Conservation (phyloP, 2,888 invertebrate genomes). For the Linyphia triangularis region DNA sequence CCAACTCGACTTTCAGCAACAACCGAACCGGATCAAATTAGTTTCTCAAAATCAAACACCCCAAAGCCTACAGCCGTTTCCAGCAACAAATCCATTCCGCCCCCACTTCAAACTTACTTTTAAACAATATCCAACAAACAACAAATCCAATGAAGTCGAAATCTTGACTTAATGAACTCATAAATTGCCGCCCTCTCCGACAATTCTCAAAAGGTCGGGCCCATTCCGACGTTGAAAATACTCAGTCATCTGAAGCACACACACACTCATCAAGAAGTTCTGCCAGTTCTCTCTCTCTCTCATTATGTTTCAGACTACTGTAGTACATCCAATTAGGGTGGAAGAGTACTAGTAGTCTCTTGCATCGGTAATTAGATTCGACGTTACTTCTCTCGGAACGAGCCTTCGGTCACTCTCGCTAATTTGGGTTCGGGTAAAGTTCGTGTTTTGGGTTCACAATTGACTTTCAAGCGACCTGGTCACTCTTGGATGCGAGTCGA, state of each 20-base stretch:
- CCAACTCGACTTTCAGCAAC: too few relatives aligned
- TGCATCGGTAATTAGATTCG: conserved; percentile 18
- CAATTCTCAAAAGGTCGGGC: background rate
- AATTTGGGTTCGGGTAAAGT: conserved; percentile 4
- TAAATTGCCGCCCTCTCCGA: conserved; percentile 2
- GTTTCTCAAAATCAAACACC: too few relatives aligned
- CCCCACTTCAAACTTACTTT: too few relatives aligned
- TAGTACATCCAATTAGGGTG: conserved; percentile 48
- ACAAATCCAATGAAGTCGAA: background rate
- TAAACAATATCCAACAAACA: background rate
- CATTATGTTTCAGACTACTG: conserved; percentile 16
- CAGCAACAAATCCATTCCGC: too few relatives aligned
- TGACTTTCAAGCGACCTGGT: too few relatives aligned
- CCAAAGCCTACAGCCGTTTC: too few relatives aligned
- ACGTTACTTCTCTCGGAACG: background rate
- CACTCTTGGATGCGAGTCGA: too few relatives aligned
- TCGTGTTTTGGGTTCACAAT: conserved; percentile 29
- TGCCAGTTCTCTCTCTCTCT: too few relatives aligned
- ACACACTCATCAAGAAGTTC: background rate
- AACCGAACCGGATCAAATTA: too few relatives aligned
- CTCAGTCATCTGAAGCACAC: background rate
- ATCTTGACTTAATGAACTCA: conserved; percentile 27
- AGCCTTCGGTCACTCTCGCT: conserved; percentile 3
- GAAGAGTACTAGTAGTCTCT: background rate
- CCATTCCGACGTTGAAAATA: background rate